Conservation (phyloP, 2,888 invertebrate species). For the Scaptomyza tumidula region DNA sequence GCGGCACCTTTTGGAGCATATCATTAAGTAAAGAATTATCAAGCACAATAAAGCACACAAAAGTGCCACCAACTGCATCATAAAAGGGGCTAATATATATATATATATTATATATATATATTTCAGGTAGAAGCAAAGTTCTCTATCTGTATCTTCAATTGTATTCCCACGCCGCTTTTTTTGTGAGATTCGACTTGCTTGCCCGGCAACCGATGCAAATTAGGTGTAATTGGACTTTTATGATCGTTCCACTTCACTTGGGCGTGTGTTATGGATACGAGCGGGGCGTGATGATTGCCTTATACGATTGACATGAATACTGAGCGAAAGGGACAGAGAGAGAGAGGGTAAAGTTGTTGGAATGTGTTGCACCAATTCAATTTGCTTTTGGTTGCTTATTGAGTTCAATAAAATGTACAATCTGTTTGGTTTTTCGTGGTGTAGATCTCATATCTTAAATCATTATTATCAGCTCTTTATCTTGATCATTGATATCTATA, state of each 20-base stretch:
- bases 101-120: neutral
- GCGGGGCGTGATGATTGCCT: slow-evolving; percentile 13
- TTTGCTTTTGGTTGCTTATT: neutral
- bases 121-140: neutral
- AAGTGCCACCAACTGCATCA: slow-evolving; percentile 26
- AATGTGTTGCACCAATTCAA: slow-evolving; percentile 3
- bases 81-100: neutral
- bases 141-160: slow-evolving; percentile 10
- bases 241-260: slow-evolving; percentile 35
- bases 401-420: neutral
- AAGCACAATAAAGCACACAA: slow-evolving; percentile 51
- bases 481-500: too few species aligned
- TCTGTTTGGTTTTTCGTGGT: too few species aligned
- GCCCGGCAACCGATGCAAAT: slow-evolving; percentile 61
- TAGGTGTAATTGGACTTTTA: slow-evolving; percentile 64
- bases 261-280: slow-evolving; percentile 14
- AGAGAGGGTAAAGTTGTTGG: neutral
- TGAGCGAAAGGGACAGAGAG: neutral
- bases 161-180: slow-evolving; percentile 64
- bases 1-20: slow-evolving; percentile 34
- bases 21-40: slow-evolving; percentile 35
- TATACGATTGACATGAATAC: slow-evolving; percentile 2
- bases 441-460: too few species aligned
- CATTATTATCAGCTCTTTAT: too few species aligned
- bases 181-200: slow-evolving; percentile 36